phyloP scores from a whole-genome alignment of 2,797 vertebrate genomes.

The Anguilla megastoma region DNA sequence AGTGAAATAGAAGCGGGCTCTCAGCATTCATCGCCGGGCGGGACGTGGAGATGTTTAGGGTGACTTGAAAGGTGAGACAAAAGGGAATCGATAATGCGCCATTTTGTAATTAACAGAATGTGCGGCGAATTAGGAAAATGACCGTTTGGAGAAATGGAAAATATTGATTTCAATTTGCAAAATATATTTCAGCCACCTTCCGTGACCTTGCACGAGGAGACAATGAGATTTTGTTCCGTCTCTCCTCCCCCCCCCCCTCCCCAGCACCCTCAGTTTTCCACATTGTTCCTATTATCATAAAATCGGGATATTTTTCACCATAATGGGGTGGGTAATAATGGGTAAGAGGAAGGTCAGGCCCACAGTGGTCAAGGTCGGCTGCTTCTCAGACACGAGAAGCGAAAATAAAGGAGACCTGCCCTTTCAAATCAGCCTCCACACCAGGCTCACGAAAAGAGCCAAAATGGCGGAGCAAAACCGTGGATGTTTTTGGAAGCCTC shows the following conservation, averaged over 20 bases:
- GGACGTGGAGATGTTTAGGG: slow-evolving; percentile 42
- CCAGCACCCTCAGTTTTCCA: slow-evolving; percentile 13
- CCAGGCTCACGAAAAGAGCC: not conserved
- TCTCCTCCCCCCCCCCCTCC: not conserved
- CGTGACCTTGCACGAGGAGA: slow-evolving; percentile 74
- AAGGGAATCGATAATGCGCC: slow-evolving; percentile 64
- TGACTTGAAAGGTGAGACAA: slow-evolving; percentile 60
- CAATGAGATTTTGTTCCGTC: slow-evolving; percentile 69
- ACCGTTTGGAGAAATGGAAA: slow-evolving; percentile 85
- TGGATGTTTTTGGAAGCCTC: not conserved
- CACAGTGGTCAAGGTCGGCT: slow-evolving; percentile 37
- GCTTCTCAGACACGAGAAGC: slow-evolving; percentile 20
- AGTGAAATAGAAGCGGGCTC: slow-evolving; percentile 65
- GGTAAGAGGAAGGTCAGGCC: slow-evolving; percentile 35
- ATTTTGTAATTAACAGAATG: slow-evolving; percentile 71
- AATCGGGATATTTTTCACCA: slow-evolving; percentile 56
- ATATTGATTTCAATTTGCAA: slow-evolving; percentile 92
- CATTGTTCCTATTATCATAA: slow-evolving; percentile 54
- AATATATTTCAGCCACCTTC: slow-evolving; percentile 79
- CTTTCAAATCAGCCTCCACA: not conserved
- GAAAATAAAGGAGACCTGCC: slow-evolving; percentile 34
- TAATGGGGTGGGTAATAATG: slow-evolving; percentile 59
- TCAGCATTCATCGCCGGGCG: slow-evolving; percentile 69
- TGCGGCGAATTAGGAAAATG: slow-evolving; percentile 86
- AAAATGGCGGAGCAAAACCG: not conserved